These are phyloP conservation scores for Phengaris alcon DNA, from an alignment of 2,888 invertebrate species.

Conservation along the genomic window DNA sequence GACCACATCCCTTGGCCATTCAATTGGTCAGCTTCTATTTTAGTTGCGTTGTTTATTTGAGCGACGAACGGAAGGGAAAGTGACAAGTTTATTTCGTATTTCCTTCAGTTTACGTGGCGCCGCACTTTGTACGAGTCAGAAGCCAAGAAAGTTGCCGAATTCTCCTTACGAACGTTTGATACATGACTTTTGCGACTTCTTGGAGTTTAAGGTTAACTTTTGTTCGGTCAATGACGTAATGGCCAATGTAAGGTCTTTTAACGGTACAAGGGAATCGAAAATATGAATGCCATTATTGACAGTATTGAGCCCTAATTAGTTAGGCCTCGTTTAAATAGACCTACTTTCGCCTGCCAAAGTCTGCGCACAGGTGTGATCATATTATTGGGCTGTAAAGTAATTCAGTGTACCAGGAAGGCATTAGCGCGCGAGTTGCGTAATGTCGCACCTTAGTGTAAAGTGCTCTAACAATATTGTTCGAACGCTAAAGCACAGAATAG, in stretches of 20 bases:
- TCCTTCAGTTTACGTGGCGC: neutral
- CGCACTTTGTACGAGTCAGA: neutral
- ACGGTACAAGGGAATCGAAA: too few species aligned
- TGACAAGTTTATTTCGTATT: conserved; percentile 14
- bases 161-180: neutral
- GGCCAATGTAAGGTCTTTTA: neutral
- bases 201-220: neutral
- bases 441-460: conserved; percentile 65
- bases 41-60: neutral
- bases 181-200: neutral
- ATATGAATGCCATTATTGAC: too few species aligned
- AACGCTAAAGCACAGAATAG: conserved; percentile 30
- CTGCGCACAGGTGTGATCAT: neutral
- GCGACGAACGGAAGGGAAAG: conserved; percentile 18
- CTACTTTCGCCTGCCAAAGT: neutral
- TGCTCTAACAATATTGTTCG: conserved; percentile 40
- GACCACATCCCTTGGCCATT: conserved; percentile 14
- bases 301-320: neutral
- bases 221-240: neutral
- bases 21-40: conserved; percentile 16
- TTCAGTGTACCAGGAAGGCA: conserved; percentile 34
- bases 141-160: conserved; percentile 1
- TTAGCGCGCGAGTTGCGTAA: conserved; percentile 53
- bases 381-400: conserved; percentile 2
- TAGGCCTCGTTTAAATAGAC: neutral